These are phyloP conservation scores for Plodia interpunctella DNA, from an alignment of 1,140 invertebrate genomes.

Conservation along the genomic window DNA sequence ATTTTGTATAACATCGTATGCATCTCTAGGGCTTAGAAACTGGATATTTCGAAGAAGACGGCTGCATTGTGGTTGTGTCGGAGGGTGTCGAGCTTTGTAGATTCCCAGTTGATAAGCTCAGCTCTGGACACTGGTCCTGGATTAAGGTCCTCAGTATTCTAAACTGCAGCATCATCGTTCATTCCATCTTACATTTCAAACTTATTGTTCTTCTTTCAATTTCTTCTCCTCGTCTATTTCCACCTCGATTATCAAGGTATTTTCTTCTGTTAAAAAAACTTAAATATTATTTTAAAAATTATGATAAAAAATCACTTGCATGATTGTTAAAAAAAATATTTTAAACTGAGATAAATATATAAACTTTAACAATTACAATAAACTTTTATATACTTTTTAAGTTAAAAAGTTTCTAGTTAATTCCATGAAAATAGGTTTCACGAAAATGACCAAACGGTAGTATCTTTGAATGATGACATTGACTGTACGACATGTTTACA, in stretches of 20 bases:
- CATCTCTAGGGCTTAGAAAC: slow-evolving; percentile 69
- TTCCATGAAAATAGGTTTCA: too few relatives aligned
- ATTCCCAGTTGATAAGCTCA: slow-evolving; percentile 77
- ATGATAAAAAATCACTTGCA: background rate
- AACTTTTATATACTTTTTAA: too few relatives aligned
- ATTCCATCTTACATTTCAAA: slow-evolving; percentile 63
- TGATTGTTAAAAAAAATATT: background rate
- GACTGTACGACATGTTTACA: background rate
- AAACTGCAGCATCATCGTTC: slow-evolving; percentile 48
- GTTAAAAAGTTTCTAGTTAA: too few relatives aligned
- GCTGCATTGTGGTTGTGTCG: slow-evolving; percentile 76
- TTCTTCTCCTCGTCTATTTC: background rate
- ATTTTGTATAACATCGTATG: slow-evolving; percentile 43
- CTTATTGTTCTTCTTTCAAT: slow-evolving; percentile 11
- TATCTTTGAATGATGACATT: background rate
- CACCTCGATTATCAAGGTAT: background rate
- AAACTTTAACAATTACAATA: too few relatives aligned
- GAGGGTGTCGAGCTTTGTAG: slow-evolving; percentile 79
- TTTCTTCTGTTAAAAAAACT: background rate
- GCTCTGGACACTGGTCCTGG: slow-evolving; percentile 81
- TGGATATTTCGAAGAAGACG: slow-evolving; percentile 71
- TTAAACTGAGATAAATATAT: background rate
- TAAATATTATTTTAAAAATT: background rate
- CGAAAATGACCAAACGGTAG: background rate
- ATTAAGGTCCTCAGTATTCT: slow-evolving; percentile 79